A percentile compares a stretch with the other conserved stretches of the same genome.
phyloP scores from a whole-genome alignment of 2,888 invertebrate species.

The Tetragonisca angustula region DNA sequence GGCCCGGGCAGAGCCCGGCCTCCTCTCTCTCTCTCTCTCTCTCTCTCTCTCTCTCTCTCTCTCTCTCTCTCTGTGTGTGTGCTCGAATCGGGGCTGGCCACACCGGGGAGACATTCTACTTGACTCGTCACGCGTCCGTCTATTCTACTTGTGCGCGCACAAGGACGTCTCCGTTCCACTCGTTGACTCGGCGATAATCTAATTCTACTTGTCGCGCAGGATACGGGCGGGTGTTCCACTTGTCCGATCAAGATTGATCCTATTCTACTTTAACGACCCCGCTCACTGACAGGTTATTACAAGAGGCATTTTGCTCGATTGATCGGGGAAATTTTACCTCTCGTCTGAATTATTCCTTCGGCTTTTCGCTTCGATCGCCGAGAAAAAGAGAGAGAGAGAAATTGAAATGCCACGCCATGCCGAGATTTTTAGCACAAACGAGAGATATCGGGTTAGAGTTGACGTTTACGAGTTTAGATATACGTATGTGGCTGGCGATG shows the following conservation, averaged over 20 bases:
- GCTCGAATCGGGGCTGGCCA: background rate
- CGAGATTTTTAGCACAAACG: background rate
- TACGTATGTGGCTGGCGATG: background rate
- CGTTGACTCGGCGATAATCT: background rate
- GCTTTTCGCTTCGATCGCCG: background rate
- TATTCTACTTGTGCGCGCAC: conserved; percentile 4
- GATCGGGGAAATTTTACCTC: background rate
- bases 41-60: too few relatives aligned
- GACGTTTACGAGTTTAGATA: background rate
- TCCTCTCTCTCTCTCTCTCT: too few relatives aligned
- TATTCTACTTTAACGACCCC: background rate
- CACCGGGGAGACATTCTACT: conserved; percentile 22
- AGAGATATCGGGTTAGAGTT: background rate
- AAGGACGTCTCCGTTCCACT: conserved; percentile 1
- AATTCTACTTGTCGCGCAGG: conserved; percentile 24
- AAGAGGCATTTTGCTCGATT: background rate
- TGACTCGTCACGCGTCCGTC: background rate
- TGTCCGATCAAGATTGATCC: background rate
- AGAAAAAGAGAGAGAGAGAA: background rate
- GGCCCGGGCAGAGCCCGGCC: background rate
- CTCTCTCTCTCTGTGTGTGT: too few relatives aligned
- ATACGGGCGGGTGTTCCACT: background rate
- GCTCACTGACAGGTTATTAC: background rate
- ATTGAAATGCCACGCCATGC: background rate
- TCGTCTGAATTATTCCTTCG: background rate